Conservation (phyloP, 2,113 vertebrate genomes). For the Passer montanus region DNA sequence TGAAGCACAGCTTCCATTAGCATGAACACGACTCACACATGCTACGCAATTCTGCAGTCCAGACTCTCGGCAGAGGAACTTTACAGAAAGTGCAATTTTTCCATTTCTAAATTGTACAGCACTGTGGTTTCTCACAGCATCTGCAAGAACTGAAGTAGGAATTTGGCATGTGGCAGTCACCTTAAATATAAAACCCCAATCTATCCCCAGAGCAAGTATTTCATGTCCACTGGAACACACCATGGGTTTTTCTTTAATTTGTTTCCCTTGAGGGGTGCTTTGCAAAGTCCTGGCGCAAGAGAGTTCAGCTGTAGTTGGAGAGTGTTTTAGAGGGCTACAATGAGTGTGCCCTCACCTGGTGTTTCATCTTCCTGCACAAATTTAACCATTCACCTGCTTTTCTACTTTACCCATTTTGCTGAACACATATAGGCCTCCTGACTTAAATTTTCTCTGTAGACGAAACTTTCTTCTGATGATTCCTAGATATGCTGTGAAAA, state of each 20-base stretch:
- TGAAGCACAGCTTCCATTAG: neutral
- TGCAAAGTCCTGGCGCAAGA: neutral
- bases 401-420: neutral
- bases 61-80: neutral
- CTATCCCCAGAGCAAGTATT: neutral
- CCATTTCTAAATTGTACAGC: neutral
- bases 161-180: neutral
- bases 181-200: neutral
- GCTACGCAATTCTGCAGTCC: neutral
- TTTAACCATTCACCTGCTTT: neutral
- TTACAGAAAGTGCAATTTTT: neutral
- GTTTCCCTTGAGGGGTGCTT: neutral
- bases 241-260: neutral
- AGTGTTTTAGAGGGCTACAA: neutral
- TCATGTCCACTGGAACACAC: neutral
- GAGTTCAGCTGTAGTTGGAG: neutral
- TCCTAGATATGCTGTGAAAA: neutral
- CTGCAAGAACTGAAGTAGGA: neutral
- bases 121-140: neutral
- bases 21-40: neutral
- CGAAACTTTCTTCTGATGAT: neutral
- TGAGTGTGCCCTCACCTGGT: neutral
- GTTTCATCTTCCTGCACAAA: neutral
- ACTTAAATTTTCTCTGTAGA: neutral
- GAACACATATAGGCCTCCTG: neutral